phyloP scores from a whole-genome alignment of 1,140 invertebrate genomes.

The Drosophila parvula region DNA sequence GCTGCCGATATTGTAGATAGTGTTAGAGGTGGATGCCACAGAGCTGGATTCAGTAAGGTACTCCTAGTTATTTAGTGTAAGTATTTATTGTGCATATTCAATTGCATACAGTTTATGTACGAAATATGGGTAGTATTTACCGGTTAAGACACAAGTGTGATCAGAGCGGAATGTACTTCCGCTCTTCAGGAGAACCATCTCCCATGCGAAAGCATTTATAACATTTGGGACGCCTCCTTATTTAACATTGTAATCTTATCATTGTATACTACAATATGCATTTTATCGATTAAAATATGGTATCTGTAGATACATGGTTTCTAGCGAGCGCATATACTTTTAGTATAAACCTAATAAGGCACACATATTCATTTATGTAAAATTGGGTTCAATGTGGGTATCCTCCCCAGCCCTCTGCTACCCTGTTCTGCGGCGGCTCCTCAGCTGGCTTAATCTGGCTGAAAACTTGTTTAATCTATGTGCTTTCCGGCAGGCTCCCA shows the following conservation, averaged over 20 bases:
- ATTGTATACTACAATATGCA: slow-evolving; percentile 70
- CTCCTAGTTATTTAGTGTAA: slow-evolving; percentile 61
- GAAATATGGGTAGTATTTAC: slow-evolving; percentile 22
- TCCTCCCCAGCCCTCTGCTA: slow-evolving; percentile 8
- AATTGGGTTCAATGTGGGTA: slow-evolving; percentile 33
- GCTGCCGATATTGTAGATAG: background rate
- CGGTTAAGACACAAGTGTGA: slow-evolving; percentile 41
- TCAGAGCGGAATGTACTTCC: slow-evolving; percentile 22
- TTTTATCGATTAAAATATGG: slow-evolving; percentile 45
- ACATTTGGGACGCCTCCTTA: slow-evolving; percentile 45
- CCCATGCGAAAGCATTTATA: slow-evolving; percentile 27
- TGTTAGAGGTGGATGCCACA: background rate
- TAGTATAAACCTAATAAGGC: slow-evolving; percentile 83
- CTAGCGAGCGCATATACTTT: slow-evolving; percentile 55
- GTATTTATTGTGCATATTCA: slow-evolving; percentile 72
- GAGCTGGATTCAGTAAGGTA: slow-evolving; percentile 1
- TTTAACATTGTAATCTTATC: slow-evolving; percentile 32
- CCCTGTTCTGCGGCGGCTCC: slow-evolving; percentile 20
- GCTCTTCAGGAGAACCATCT: background rate
- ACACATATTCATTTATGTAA: slow-evolving; percentile 80
- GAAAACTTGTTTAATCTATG: slow-evolving; percentile 13
- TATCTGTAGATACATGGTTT: slow-evolving; percentile 18
- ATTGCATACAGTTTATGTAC: slow-evolving; percentile 47
- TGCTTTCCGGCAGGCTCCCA: background rate
- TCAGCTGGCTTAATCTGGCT: slow-evolving; percentile 21